A percentile compares a stretch with the other conserved stretches of the same genome.
Conservation (phyloP, 2,113 vertebrate species). For the Nesoenas mayeri region DNA sequence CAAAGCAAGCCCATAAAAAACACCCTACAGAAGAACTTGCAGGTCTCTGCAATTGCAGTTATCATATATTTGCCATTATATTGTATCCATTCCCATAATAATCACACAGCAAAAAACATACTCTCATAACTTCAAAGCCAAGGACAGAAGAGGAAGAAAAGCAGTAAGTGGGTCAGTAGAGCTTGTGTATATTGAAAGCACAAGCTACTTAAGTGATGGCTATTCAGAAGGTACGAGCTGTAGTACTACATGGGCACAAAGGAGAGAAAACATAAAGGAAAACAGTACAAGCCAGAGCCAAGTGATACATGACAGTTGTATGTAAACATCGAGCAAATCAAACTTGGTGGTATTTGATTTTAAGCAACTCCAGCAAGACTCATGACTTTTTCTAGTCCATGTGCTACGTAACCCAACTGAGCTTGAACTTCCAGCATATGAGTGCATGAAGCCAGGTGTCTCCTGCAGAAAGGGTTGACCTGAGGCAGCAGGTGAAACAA, state of each 20-base stretch:
- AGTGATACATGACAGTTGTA: not conserved
- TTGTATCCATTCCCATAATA: not conserved
- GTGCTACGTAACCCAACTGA: rapidly evolving
- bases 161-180: not conserved
- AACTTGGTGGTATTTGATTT: not conserved
- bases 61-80: not conserved
- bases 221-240: not conserved
- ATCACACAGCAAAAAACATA: not conserved
- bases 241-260: not conserved
- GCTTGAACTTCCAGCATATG: not conserved
- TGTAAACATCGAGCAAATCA: not conserved
- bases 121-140: not conserved
- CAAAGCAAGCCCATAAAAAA: not conserved
- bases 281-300: not conserved
- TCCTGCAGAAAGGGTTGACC: not conserved
- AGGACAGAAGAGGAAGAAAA: not conserved
- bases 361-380: not conserved
- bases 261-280: not conserved
- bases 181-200: not conserved
- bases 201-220: not conserved
- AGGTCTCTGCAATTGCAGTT: not conserved
- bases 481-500: not conserved
- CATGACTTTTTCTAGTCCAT: not conserved
- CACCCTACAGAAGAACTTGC: not conserved
- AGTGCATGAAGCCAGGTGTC: not conserved